Evolutionary conservation across 2,888 invertebrate species (phyloP), one percentile per base, ranked within the genome.

Genomic region (Adineta ricciae): DNA sequence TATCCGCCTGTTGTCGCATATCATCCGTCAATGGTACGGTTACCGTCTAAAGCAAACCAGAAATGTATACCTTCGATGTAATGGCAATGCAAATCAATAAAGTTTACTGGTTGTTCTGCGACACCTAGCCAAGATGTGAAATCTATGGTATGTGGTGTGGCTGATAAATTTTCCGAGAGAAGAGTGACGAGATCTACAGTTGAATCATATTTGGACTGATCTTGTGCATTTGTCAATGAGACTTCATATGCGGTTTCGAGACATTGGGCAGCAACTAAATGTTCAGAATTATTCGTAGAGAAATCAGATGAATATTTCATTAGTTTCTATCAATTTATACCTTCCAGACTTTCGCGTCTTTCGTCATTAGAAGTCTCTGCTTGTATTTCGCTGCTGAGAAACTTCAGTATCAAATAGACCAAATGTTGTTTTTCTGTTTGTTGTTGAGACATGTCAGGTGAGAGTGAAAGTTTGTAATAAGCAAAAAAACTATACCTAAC

Each of bases 161-260:
- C 72, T 73, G n/a, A 38, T 52, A 56, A 46, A 83, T 21, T 64
- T 1, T 85, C 85, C 3, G 83, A 36, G 38, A 78, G 38, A 41
- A 78, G 24, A 24, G 78, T 16, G 38, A 78, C 9, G 2, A 78
- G 41, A 41, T 78, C 78, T 38, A 78, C 14, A 24, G 41, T 2
- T 24, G 78, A 38, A 78, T 38, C 78, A 78, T 41, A 78, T 11
- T 4, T 41, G 24, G 24, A 41, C 11, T 78, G 24, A 41, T 41
- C n/a, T 78, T 38, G 24, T 41, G 24, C 24, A 78, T 78, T 78
- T 24, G 24, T 32, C 21, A 78, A 24, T 54, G 83, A 52, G 72
- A 85, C 72, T 38, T 85, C 85, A 38, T 85, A 85, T 14, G 83
- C 83, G 19, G 85, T 83, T 85, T 85, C 85, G 14, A 85, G 83